Percentiles rank a stretch among this genome's conserved stretches.
Conservation (phyloP, 2,797 vertebrate genomes). For the Ctenopoma kingsleyae region DNA sequence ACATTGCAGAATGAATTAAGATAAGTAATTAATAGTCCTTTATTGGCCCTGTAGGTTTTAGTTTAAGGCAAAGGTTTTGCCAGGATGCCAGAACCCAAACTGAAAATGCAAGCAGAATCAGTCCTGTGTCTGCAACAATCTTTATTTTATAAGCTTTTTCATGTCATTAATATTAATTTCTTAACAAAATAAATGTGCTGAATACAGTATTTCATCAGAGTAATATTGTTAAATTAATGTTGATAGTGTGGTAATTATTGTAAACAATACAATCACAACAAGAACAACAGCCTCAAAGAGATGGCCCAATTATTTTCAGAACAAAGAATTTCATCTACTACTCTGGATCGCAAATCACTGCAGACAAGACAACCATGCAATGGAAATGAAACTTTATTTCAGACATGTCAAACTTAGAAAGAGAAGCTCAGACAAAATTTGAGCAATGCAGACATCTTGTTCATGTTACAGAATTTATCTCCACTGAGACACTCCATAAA, state of each 20-base stretch:
- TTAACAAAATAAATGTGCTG: conserved; percentile 26
- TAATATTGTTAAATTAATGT: conserved; percentile 45
- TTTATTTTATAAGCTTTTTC: conserved; percentile 45
- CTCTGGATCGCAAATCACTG: conserved; percentile 28
- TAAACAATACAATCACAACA: conserved; percentile 60
- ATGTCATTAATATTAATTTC: conserved; percentile 45
- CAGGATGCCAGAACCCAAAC: conserved; percentile 14
- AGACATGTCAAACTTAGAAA: conserved; percentile 27
- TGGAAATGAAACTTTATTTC: conserved; percentile 26
- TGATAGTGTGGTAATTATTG: conserved; percentile 58
- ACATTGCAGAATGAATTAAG: conserved; percentile 31
- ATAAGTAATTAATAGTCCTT: conserved; percentile 32
- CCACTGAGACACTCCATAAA: conserved; percentile 28
- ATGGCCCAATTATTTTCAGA: conserved; percentile 47
- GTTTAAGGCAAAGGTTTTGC: conserved; percentile 33
- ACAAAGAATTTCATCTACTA: conserved; percentile 36
- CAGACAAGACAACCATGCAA: conserved; percentile 7
- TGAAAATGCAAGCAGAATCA: conserved; percentile 41
- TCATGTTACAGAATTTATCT: conserved; percentile 37
- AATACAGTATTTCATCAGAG: conserved; percentile 31
- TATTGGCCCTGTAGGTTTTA: conserved; percentile 12
- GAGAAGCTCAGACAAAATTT: conserved; percentile 40
- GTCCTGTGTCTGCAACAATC: conserved; percentile 26
- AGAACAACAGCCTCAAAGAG: conserved; percentile 35
- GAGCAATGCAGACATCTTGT: conserved; percentile 1